Conservation (phyloP, 2,888 invertebrate genomes). For the Clanis bilineata region DNA sequence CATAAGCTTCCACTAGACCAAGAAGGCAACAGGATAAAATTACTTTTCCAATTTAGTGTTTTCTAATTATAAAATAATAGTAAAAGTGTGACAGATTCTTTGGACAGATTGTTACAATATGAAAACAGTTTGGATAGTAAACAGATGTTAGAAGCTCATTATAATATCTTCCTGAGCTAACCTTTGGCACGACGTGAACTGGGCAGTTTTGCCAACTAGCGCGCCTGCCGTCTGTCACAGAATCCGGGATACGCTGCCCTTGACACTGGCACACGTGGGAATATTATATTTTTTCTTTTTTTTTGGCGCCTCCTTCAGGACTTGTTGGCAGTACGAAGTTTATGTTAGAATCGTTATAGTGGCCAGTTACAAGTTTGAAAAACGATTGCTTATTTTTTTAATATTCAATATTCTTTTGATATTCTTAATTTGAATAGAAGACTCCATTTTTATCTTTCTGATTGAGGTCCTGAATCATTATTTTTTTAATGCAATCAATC, state of each 20-base stretch:
- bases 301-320: not conserved
- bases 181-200: conserved; percentile 37
- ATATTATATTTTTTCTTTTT: not conserved
- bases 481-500: no score
- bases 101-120: no score
- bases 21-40: no score
- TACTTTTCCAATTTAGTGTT: no score
- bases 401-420: no score
- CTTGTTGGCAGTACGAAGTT: not conserved
- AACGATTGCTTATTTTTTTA: not conserved
- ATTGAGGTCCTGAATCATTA: no score
- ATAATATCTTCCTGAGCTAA: conserved; percentile 12
- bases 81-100: not conserved
- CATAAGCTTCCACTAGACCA: no score
- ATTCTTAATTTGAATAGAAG: no score
- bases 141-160: conserved; percentile 2
- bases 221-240: conserved; percentile 32
- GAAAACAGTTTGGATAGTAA: not conserved
- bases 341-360: no score
- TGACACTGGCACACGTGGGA: conserved; percentile 36
- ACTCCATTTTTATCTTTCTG: no score
- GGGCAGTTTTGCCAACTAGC: conserved; percentile 25
- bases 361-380: no score
- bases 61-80: no score
- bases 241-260: conserved; percentile 32